Evolutionary conservation across 2,888 invertebrate genomes (phyloP).

Genomic region (Syrista parreyssii): DNA sequence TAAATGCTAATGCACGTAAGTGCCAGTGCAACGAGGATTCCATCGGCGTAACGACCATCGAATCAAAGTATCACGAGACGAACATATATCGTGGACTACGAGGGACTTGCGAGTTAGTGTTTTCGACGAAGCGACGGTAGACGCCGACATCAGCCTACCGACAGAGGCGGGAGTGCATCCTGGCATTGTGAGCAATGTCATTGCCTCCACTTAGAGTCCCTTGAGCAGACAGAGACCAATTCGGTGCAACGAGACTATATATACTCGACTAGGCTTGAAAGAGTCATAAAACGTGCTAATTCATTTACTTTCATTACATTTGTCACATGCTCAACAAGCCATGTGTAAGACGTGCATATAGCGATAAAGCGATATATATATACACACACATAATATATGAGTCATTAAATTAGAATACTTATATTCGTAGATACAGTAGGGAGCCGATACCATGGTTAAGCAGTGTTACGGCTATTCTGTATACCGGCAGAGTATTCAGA

Average conservation of each 20-base stretch:
- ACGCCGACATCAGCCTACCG: slow-evolving; percentile 9
- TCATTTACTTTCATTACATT: neutral
- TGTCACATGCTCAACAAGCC: neutral
- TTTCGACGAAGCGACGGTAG: neutral
- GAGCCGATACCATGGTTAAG: neutral
- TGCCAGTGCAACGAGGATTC: neutral
- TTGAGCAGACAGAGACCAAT: neutral
- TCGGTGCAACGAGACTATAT: neutral
- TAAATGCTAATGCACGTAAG: neutral
- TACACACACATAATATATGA: neutral
- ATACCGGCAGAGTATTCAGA: neutral
- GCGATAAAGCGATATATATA: too few relatives aligned
- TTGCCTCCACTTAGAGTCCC: slow-evolving; percentile 36
- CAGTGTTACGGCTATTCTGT: neutral
- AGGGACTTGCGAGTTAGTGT: neutral
- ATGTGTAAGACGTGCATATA: neutral
- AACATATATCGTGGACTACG: neutral
- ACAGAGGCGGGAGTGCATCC: slow-evolving; percentile 28
- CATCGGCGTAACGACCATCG: neutral
- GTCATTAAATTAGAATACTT: neutral
- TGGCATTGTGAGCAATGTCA: slow-evolving; percentile 54
- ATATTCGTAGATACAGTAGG: neutral
- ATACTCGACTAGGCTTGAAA: neutral
- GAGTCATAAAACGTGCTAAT: neutral
- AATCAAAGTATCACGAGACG: neutral